Base-by-base conservation (phyloP, 2,797 vertebrate genomes). In the Tachyglossus aculeatus region DNA sequence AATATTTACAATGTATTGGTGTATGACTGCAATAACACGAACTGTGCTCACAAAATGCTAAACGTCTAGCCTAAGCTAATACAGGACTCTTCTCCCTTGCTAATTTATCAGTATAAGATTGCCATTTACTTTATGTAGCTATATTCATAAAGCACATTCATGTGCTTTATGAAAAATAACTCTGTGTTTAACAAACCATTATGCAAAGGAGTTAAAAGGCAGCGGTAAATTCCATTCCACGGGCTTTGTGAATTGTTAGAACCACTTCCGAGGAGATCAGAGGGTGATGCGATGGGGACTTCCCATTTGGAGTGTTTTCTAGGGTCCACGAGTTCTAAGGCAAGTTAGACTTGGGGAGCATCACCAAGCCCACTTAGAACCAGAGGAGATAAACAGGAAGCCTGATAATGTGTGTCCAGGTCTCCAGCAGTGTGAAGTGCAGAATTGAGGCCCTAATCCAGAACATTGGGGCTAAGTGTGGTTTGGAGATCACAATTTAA, bases 91-190 rank as follows among this genome's bases (percentile, higher is more conserved):
- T 83, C 81, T 68, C 64, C 70, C 16, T 40, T 0, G 39, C 77
- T 92, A 86, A 90, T 92, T 90, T 82, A 89, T 92, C 89, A 88
- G 78, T 47, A 67, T 67, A 21, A 29, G 82, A 83, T 83, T 86
- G 80, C 66, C 64, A 50, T 88, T 91, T 87, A 68, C 80, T 81
- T 86, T 74, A 15, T 24, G 61, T 41, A 77, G 75, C 64, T 86
- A 55, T 73, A 80, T 84, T 79, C 74, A 86, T 86, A 84, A 87
- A 88, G 68, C 66, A 85, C 82, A 77, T 67, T 80, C 68, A 63
- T 88, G 63, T 60, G 67, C 11, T 1, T 47, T 72, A 73, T 88
- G 71, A 77, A 53, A 84, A 67, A 75, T 37, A 2, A 53, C 70
- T 29, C 53, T 29, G 48, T 71, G 37, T 63, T 77, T 79, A 86